Base-by-base conservation (phyloP, 2,113 vertebrate species). In the Todiramphus chloris region DNA sequence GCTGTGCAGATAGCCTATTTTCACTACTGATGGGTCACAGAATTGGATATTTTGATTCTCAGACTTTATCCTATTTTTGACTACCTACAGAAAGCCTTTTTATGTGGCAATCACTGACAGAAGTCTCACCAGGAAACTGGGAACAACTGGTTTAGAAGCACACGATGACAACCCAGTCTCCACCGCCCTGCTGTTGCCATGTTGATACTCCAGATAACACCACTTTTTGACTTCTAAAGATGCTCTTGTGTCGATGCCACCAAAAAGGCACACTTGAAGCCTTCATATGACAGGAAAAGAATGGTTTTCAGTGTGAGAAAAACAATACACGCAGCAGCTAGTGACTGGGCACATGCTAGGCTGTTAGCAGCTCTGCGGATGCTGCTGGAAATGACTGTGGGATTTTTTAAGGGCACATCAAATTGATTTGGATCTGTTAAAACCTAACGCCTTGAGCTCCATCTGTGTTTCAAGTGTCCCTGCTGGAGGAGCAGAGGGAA, bases 321-420 rank as follows among this genome's bases (percentile, higher is more conserved):
- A 85, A 35, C 66, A 69, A 44, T 58, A 37, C 12, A 20, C 18
- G 67, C 70, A 96, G 37, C 92, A 91, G 74, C 55, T 64, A 91
- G 60, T 91, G 83, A 69, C 85, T 72, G 83, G 85, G 76, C 90
- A 91, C 79, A 39, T 0, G 6, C 84, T 91, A 2, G 11, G 56
- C 79, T 90, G 72, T 78, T 74, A 93, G 83, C 90, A 94, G 75
- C 95, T 90, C 92, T 27, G 41, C 4, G 5, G 79, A 53, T 95
- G 90, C 79, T 43, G 28, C 95, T 95, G 94, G 85, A 95, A 96
- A 95, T 85, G 90, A 86, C 93, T 93, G 76, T 21, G 69, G 89
- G 94, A 93, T 79, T 94, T 95, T 87, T 94, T 95, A 91, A 96
- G 94, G 92, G 95, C 92, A 91, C 86, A 92, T 89, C 86, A 94